phyloP scores from a whole-genome alignment of 1,140 invertebrate genomes.

The Nylanderia fulva region DNA sequence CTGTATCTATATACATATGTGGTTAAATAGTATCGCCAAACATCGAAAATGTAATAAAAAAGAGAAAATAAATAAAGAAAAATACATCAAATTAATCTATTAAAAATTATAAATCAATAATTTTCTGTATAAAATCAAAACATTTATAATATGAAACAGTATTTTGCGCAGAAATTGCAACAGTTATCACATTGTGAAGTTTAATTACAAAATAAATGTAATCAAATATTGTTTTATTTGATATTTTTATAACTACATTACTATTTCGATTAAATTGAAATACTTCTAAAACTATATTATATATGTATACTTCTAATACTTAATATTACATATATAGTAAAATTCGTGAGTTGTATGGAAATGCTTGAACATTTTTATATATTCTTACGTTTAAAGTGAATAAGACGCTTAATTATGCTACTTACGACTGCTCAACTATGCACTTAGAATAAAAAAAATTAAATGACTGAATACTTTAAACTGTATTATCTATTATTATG shows the following conservation, averaged over 20 bases:
- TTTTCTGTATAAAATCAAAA: no score
- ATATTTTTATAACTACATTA: background rate
- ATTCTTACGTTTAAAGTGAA: background rate
- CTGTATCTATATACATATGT: background rate
- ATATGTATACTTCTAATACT: background rate
- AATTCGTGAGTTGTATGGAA: background rate
- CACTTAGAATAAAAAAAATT: background rate
- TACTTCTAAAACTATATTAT: background rate
- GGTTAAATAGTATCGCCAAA: background rate
- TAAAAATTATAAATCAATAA: background rate
- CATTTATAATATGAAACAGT: background rate
- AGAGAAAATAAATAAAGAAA: background rate
- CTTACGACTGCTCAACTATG: background rate
- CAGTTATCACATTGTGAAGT: background rate
- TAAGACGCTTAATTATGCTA: constrained; percentile 37
- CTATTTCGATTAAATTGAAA: background rate
- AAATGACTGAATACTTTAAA: constrained; percentile 1
- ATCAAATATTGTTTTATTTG: background rate
- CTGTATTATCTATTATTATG: background rate
- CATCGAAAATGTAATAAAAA: background rate
- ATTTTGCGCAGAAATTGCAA: background rate
- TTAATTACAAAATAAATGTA: background rate
- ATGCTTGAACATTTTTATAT: background rate
- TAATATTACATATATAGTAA: background rate
- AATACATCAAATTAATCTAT: background rate